These are phyloP conservation scores for Cotesia glomerata DNA, from an alignment of 1,140 invertebrate species.

Conservation along the genomic window DNA sequence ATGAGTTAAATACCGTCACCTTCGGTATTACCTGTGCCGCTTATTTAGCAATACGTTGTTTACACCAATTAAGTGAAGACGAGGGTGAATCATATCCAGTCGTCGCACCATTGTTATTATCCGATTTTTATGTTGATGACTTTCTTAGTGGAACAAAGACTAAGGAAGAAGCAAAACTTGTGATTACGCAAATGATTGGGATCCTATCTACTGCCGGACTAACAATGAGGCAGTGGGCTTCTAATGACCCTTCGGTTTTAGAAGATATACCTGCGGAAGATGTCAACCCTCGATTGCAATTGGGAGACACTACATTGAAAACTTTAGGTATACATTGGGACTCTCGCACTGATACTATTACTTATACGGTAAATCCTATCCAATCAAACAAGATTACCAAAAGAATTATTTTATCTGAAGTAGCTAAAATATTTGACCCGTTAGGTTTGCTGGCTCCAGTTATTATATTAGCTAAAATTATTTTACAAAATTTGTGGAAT, in stretches of 20 bases:
- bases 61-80: constrained; percentile 12
- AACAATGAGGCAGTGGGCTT: no score
- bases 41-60: background rate
- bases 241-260: no score
- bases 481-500: constrained; percentile 42
- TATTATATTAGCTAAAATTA: constrained; percentile 42
- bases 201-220: no score
- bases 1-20: constrained; percentile 9
- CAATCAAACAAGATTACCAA: constrained; percentile 14
- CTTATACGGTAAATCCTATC: constrained; percentile 3
- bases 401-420: constrained; percentile 5
- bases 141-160: background rate
- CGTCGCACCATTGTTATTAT: background rate
- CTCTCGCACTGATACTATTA: background rate
- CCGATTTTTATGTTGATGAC: constrained; percentile 16
- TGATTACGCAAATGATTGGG: background rate
- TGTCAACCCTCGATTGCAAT: background rate
- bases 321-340: constrained; percentile 7
- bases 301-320: constrained; percentile 6
- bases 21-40: constrained; percentile 5
- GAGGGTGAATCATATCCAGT: background rate
- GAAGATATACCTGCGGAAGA: background rate
- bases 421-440: background rate
- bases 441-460: constrained; percentile 34
- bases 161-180: background rate